Evolutionary conservation across 2,113 vertebrate species (phyloP).

Genomic region (Cyprichromis sp.): DNA sequence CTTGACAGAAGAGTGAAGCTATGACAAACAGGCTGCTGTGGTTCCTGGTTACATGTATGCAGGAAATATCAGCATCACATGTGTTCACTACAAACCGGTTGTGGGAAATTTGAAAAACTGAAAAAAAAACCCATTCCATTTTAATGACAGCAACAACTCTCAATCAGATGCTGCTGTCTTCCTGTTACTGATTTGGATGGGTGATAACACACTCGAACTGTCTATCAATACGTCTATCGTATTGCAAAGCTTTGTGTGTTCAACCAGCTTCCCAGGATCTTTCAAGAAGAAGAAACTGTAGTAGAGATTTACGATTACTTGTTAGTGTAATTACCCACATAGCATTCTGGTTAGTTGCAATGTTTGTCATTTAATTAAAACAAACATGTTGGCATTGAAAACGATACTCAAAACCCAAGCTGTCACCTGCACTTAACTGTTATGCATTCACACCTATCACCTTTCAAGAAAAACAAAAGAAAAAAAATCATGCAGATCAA

Average conservation of each 20-base stretch:
- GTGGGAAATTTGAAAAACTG: neutral
- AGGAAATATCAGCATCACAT: neutral
- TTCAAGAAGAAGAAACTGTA: neutral
- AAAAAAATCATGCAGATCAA: neutral
- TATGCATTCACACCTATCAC: neutral
- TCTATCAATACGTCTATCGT: accelerated
- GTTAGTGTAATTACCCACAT: neutral
- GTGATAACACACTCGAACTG: neutral
- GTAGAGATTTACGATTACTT: neutral
- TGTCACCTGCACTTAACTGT: neutral
- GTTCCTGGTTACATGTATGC: neutral
- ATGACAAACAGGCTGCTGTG: neutral
- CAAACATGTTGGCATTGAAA: accelerated
- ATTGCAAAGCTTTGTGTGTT: neutral
- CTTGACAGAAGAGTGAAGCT: neutral
- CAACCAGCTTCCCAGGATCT: neutral
- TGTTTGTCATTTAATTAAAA: neutral
- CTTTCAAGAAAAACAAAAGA: neutral
- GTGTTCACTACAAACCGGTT: neutral
- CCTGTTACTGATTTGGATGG: neutral
- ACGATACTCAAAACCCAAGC: neutral
- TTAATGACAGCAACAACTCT: accelerated
- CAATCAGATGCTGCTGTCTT: neutral
- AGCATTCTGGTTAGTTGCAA: neutral
- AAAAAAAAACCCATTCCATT: neutral